Evolutionary conservation across 2,797 vertebrate genomes (phyloP), one percentile per base, ranked within the genome.

Genomic region (Cyclura pinguis): DNA sequence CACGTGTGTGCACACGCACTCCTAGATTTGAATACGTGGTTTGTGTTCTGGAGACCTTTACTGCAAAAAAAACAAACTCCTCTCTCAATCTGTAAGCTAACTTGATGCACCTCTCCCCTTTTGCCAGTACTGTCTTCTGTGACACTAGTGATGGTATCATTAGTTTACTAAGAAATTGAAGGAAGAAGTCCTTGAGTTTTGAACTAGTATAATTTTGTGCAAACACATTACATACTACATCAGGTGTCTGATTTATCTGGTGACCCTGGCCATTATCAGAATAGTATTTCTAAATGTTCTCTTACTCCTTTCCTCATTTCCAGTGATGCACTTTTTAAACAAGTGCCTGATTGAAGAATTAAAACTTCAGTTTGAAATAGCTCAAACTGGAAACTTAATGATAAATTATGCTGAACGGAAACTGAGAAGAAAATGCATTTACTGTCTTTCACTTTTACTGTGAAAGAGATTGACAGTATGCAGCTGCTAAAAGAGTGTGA

Each of bases 341-440:
- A 9, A 67, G 74, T 62, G 32, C 0, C 0, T 83, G 22, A 84
- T 32, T n/a, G 57, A 82, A 47, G n/a, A 93, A 83, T 59, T 76
- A 50, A 78, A 92, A 69, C 72, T 52, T 84, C 89, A 77, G 72
- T 52, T 24, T 89, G 87, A 84, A 74, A 64, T 38, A 91, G 13
- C 91, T 92, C 7, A 84, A 78, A 16, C 80, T 90, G 29, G 84
- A 0, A 86, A 83, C 57, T 62, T 57, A 85, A 76, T 76, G 10
- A 6, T 77, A 62, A 64, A 4, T 85, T 85, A 62, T 62, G 50
- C n/a, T 90, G 84, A 89, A 55, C 42, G 14, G 67, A 80, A 89
- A 20, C 7, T 77, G 64, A 27, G 0, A 85, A 77, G 69, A 55
- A 84, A 73, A 55, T 86, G 20, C 12, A 35, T 1, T 20, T n/a